These are phyloP conservation scores for Lepidurus packardi DNA, from an alignment of 1,140 invertebrate genomes.

Conservation along the genomic window DNA sequence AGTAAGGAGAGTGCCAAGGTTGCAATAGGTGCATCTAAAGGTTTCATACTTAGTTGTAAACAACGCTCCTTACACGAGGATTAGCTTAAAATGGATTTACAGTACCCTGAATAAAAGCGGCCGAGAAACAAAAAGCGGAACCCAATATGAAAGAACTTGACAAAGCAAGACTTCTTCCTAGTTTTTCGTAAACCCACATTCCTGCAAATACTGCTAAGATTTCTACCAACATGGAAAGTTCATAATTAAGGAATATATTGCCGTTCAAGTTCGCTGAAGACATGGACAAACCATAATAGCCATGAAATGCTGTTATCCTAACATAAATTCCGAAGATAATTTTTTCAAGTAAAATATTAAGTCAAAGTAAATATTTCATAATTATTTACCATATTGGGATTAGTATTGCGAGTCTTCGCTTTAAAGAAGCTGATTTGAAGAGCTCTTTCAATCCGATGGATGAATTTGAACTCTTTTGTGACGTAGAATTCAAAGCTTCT, in stretches of 20 bases:
- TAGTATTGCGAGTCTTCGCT: slow-evolving; percentile 27
- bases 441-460: slow-evolving; percentile 24
- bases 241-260: slow-evolving; percentile 34
- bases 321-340: not conserved
- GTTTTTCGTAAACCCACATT: slow-evolving; percentile 30
- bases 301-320: slow-evolving; percentile 30
- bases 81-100: not conserved
- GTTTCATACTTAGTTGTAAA: no score
- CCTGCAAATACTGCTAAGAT: slow-evolving; percentile 32
- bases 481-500: not conserved
- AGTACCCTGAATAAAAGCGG: not conserved
- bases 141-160: not conserved
- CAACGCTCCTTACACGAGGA: no score
- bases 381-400: slow-evolving; percentile 33
- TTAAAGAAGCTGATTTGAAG: slow-evolving; percentile 27
- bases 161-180: slow-evolving; percentile 32
- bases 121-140: not conserved
- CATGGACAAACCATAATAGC: slow-evolving; percentile 34
- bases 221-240: slow-evolving; percentile 35
- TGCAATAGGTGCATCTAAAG: not conserved
- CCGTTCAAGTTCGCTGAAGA: slow-evolving; percentile 28
- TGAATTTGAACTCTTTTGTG: not conserved
- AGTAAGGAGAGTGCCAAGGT: slow-evolving; percentile 40
- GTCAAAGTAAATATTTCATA: no score
- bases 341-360: no score